Conservation (phyloP, 2,797 vertebrate species). For the Trachops cirrhosus region DNA sequence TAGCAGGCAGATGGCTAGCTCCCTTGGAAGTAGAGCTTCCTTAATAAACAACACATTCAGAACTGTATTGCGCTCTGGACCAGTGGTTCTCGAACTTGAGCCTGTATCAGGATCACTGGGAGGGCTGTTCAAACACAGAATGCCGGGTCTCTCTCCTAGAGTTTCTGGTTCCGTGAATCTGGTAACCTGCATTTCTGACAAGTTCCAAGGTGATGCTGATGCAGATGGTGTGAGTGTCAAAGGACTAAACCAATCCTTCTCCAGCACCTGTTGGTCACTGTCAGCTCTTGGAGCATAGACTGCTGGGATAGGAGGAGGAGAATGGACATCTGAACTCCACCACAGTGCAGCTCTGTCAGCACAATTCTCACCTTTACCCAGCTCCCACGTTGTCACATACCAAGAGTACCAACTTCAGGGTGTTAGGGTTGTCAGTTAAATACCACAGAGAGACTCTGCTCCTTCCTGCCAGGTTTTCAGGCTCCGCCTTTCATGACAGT, state of each 20-base stretch:
- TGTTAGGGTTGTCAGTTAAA: background rate
- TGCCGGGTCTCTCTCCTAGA: background rate
- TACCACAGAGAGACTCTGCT: background rate
- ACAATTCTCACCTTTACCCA: background rate
- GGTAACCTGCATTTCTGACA: background rate
- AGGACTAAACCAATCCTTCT: background rate
- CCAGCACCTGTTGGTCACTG: background rate
- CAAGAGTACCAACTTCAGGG: background rate
- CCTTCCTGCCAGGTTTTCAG: conserved; percentile 17
- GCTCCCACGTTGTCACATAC: background rate
- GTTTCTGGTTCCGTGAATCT: background rate
- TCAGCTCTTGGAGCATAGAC: background rate
- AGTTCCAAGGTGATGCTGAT: background rate
- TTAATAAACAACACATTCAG: background rate
- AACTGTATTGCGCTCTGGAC: background rate
- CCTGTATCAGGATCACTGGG: background rate
- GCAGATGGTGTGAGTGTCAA: background rate
- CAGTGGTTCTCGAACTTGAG: background rate
- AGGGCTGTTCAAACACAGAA: background rate
- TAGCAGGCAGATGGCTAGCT: background rate
- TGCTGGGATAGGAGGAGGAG: background rate
- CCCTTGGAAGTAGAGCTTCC: background rate
- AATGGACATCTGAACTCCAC: background rate
- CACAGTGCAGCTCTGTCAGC: background rate
- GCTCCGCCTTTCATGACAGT: background rate